phyloP scores from a whole-genome alignment of 2,113 vertebrate genomes.

The Nettapus auritus region DNA sequence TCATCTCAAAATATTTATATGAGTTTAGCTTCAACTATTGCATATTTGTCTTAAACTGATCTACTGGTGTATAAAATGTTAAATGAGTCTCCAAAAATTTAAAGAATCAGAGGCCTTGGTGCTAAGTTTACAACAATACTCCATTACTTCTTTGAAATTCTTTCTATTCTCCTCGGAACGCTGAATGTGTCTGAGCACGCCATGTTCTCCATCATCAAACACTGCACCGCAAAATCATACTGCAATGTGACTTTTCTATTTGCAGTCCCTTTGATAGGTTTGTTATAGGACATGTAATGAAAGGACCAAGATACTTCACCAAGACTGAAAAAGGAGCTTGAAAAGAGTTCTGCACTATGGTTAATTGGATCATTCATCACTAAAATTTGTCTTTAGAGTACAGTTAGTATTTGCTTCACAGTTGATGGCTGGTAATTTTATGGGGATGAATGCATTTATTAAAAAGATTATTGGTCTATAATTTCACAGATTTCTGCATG shows the following conservation, averaged over 20 bases:
- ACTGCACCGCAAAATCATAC: background rate
- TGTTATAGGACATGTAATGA: background rate
- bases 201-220: background rate
- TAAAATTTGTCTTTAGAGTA: background rate
- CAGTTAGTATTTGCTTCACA: background rate
- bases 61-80: background rate
- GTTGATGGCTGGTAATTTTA: background rate
- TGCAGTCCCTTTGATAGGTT: background rate
- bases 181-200: background rate
- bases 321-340: background rate
- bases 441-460: background rate
- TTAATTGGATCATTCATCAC: slow-evolving; percentile 9
- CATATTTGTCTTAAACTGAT: background rate
- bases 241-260: background rate
- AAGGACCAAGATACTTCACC: background rate
- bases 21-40: background rate
- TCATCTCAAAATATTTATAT: background rate
- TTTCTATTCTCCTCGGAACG: background rate
- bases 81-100: background rate
- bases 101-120: background rate
- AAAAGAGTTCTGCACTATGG: background rate
- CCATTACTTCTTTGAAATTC: background rate
- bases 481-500: background rate
- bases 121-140: background rate
- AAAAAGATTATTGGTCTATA: background rate